These are phyloP conservation scores for Acrocephalus arundinaceus DNA, from an alignment of 2,113 vertebrate genomes.

Conservation along the genomic window DNA sequence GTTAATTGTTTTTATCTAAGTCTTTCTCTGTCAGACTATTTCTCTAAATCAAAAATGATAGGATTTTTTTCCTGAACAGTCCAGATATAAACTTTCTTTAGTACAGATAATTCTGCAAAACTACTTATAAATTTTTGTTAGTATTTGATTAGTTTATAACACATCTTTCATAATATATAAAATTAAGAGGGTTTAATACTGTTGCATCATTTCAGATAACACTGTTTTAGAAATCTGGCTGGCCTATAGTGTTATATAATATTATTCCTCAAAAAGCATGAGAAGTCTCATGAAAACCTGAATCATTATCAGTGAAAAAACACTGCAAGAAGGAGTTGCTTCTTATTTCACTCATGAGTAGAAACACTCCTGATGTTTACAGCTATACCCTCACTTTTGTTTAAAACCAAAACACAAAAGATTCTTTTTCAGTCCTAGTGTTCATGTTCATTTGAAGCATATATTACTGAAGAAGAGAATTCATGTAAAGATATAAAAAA, in stretches of 20 bases:
- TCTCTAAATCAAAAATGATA: not conserved
- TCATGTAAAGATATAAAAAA: not conserved
- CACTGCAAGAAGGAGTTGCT: not conserved
- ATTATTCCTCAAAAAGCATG: not conserved
- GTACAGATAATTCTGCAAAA: not conserved
- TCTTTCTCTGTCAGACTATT: not conserved
- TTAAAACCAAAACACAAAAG: not conserved
- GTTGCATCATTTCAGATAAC: not conserved
- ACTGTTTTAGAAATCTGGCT: not conserved
- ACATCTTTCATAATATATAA: not conserved
- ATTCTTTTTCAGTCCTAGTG: not conserved
- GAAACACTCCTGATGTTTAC: not conserved
- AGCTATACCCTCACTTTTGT: not conserved
- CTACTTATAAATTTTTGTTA: not conserved
- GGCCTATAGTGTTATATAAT: not conserved
- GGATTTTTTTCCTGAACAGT: not conserved
- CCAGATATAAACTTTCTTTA: not conserved
- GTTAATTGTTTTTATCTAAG: not conserved
- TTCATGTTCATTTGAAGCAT: not conserved
- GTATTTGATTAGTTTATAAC: not conserved
- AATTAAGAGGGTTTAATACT: accelerated
- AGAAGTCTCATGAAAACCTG: not conserved
- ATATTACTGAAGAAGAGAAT: not conserved
- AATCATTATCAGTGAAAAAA: not conserved
- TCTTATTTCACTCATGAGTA: not conserved